A percentile compares a stretch with the other conserved stretches of the same genome.
These are phyloP conservation scores for Nipponia nippon DNA, from an alignment of 2,113 vertebrate genomes.

Conservation along the genomic window DNA sequence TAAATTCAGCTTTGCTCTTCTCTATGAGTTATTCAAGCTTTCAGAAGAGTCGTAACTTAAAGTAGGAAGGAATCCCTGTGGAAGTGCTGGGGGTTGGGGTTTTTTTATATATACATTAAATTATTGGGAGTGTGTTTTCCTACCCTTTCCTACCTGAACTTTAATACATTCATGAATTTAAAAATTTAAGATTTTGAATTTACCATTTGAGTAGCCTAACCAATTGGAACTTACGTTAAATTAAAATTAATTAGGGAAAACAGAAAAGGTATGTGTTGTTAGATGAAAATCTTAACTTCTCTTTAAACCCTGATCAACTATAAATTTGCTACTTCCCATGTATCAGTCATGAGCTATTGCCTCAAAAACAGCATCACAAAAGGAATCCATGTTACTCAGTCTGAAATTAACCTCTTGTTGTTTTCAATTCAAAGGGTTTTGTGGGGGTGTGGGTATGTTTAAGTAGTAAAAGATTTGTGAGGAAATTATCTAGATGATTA, in stretches of 20 bases:
- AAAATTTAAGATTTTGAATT: not conserved
- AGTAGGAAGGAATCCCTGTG: not conserved
- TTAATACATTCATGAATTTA: not conserved
- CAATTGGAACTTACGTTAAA: not conserved
- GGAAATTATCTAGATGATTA: not conserved
- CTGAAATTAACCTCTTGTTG: not conserved
- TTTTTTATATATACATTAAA: not conserved
- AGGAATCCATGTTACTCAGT: not conserved
- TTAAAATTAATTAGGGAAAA: not conserved
- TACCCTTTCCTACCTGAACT: not conserved
- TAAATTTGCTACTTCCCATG: not conserved
- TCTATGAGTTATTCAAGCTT: not conserved
- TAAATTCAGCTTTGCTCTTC: constrained; percentile 3
- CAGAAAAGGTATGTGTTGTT: not conserved
- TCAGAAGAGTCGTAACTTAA: not conserved
- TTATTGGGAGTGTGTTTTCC: not conserved
- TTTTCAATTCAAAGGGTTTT: not conserved
- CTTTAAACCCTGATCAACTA: not conserved
- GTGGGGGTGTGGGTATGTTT: not conserved
- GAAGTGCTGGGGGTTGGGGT: accelerated
- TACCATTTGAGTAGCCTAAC: not conserved
- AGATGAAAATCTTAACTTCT: not conserved
- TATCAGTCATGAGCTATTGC: not conserved
- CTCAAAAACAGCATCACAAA: not conserved
- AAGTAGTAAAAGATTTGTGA: not conserved